Evolutionary conservation across 2,113 vertebrate genomes (phyloP).

Genomic region (Pachyramphus minor): DNA sequence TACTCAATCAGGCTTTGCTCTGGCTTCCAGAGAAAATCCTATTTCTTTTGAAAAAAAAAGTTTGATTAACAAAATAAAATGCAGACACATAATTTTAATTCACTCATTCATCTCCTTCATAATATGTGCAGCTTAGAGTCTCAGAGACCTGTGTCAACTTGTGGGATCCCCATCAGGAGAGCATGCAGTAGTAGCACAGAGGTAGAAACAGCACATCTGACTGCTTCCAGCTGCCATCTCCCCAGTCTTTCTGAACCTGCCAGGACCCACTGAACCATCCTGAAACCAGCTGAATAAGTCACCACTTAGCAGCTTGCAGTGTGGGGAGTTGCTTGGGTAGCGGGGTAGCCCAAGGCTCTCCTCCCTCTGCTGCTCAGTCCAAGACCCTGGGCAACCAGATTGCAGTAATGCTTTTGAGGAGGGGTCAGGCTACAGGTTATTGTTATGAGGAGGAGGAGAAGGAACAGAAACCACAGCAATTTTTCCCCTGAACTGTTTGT

Average conservation of each 20-base stretch:
- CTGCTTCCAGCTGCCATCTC: neutral
- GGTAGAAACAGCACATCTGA: neutral
- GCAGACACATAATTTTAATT: neutral
- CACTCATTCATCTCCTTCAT: neutral
- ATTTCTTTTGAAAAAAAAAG: neutral
- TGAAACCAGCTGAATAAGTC: neutral
- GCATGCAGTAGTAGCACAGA: neutral
- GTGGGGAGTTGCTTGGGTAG: neutral
- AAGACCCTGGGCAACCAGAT: neutral
- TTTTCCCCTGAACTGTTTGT: neutral
- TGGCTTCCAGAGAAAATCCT: neutral
- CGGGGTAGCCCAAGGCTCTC: neutral
- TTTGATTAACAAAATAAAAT: neutral
- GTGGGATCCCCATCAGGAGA: neutral
- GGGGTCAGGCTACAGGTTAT: neutral
- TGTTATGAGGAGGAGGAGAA: neutral
- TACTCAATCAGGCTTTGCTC: neutral
- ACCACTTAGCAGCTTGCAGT: neutral
- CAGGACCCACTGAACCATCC: accelerated
- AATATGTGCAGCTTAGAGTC: neutral
- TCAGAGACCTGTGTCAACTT: neutral
- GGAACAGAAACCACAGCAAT: neutral
- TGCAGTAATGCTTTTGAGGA: neutral
- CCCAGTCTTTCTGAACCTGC: neutral
- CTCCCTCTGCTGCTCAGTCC: neutral